Evolutionary conservation across 2,888 invertebrate species (phyloP), one percentile per base, ranked within the genome.

Genomic region (Pristionchus exspectatus): DNA sequence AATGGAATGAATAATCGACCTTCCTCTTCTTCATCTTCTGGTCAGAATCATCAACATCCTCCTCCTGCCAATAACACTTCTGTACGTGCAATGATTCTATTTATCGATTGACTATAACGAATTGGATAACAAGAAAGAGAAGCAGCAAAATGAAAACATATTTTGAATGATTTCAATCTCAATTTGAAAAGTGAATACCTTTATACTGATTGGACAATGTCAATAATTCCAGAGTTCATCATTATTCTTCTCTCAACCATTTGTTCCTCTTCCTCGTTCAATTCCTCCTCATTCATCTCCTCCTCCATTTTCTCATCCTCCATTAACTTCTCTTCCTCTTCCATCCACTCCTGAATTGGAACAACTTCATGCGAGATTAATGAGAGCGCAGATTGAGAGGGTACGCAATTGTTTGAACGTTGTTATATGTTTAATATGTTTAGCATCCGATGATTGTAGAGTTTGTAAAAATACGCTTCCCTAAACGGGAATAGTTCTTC

Each of bases 301-400:
- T 74, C 59, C 74, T 56, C 56, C 87, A 38, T 90, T 77, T 87
- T 88, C 69, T 89, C 50, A 89, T 91, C 90, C 87, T 90, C 90
- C 84, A 85, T 87, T 69, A 81, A 63, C 90, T 90, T 91, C 69
- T 90, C 90, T 56, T 89, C 90, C 69, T 38, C 74, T 74, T 83
- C 69, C 38, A 54, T 84, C 69, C 9, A 81, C 74, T 88, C 85
- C 63, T 91, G 87, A 87, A 50, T 10, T 87, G 14, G 87, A 87
- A 44, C 87, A 87, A 69, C 69, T 87, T 24, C 87, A 87, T 50
- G 87, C 87, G 33, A 87, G 87, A 69, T 56, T 87, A 24, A 5
- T 87, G 66, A 66, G 87, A n/a, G 87, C 87, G 2, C 87, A 87
- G 69, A 87, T 87, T 24, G 87, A 87, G 27, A 87, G 54, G n/a